Conservation (phyloP, 2,797 vertebrate species). For the Centroberyx gerrardi region DNA sequence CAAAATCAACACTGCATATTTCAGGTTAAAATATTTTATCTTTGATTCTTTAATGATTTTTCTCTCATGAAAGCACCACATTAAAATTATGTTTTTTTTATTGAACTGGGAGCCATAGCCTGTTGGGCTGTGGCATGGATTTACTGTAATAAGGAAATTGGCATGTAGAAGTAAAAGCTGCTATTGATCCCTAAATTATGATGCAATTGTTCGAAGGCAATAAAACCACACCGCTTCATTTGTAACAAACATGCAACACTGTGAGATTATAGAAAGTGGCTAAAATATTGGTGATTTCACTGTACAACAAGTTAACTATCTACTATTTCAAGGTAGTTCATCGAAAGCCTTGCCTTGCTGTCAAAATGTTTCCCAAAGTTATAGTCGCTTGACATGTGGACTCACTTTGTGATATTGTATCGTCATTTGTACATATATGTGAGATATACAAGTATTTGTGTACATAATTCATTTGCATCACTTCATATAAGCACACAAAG, state of each 20-base stretch:
- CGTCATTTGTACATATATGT: conserved; percentile 85
- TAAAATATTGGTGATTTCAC: conserved; percentile 23
- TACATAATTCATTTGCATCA: conserved; percentile 83
- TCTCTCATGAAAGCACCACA: conserved; percentile 34
- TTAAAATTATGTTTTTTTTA: not conserved
- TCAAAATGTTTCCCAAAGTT: conserved; percentile 57
- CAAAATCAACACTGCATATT: conserved; percentile 52
- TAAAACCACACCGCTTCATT: conserved; percentile 50
- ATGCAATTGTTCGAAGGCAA: conserved; percentile 52
- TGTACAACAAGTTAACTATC: conserved; percentile 3
- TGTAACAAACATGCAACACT: conserved; percentile 27
- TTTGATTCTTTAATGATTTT: not conserved
- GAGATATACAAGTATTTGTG: conserved; percentile 79
- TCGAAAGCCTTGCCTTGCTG: conserved; percentile 30
- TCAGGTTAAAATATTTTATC: conserved; percentile 53
- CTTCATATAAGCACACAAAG: conserved; percentile 80
- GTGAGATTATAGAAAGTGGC: conserved; percentile 28
- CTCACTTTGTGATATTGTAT: conserved; percentile 68
- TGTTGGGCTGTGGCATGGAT: not conserved
- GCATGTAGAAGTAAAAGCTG: conserved; percentile 24
- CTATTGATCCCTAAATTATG: conserved; percentile 24
- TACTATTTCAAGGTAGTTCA: conserved; percentile 40
- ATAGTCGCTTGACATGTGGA: conserved; percentile 55
- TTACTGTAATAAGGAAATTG: conserved; percentile 17
- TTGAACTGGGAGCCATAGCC: not conserved